Base-by-base conservation (phyloP, 2,113 vertebrate species). In the Campylorhamphus procurvoides region DNA sequence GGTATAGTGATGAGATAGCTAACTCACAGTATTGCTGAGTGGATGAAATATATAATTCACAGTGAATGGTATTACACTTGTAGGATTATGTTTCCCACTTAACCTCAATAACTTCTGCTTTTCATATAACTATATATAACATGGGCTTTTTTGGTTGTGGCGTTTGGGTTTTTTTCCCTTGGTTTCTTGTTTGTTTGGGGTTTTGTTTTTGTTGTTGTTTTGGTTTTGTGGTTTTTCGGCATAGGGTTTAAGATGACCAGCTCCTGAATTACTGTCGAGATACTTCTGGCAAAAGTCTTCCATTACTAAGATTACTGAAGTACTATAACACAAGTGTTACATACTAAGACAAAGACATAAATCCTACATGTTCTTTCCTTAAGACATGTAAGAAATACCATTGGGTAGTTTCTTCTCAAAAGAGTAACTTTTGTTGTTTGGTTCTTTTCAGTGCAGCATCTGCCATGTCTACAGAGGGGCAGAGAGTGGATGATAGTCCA, bases 381-480 rank as follows among this genome's bases (percentile, higher is more conserved):
- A 72, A 44, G 49, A 28, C 9, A 5, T 10, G 4, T 52, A 27
- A 72, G 49, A 80, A 90, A 73, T 52, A 39, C 22, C 67, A 0
- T 37, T 75, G 25, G 22, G 25, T 15, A 33, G 14, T 66, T 90
- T 90, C 42, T 81, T 81, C 64, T 68, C 56, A 42, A 53, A 76
- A 93, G 52, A 27, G 56, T 86, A 35, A 95, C n/a, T 78, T 80
- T 3, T 18, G 11, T 56, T 68, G 7, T 91, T 87, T 91, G 44
- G 42, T 49, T 74, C 94, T 75, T 64, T 97, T 86, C 90, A 83
- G 96, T 96, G 63, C 86, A 98, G 97, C 98, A 98, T 98, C 97
- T 98, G 99, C 98, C 97, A 99, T 99, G 99, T 99, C 99, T 98
- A 98, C 98, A 59, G 99, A 99, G 97, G 99, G 99, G 96, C 99